A percentile compares a stretch with the other conserved stretches of the same genome.
phyloP scores from a whole-genome alignment of 2,113 vertebrate genomes.

The Amphilophus citrinellus region DNA sequence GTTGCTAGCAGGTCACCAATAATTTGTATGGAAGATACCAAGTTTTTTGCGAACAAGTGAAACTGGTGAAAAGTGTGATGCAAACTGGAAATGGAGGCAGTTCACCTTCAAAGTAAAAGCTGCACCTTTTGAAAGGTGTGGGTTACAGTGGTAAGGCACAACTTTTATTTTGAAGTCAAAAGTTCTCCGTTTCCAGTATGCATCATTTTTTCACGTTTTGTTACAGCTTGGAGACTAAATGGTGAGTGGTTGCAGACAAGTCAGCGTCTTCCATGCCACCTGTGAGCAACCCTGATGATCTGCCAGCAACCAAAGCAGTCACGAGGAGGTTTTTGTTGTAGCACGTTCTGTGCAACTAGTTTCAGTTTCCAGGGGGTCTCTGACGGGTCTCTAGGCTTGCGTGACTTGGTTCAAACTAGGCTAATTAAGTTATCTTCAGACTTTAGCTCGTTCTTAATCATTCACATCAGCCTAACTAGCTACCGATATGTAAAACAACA shows the following conservation, averaged over 20 bases:
- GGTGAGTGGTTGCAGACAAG: not conserved
- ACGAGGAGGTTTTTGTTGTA: not conserved
- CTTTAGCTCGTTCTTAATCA: not conserved
- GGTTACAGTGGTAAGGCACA: too few species aligned
- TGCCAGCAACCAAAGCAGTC: not conserved
- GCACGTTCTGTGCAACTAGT: not conserved
- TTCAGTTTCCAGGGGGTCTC: not conserved
- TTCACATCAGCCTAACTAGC: not conserved
- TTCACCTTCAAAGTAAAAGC: too few species aligned
- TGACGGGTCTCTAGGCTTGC: not conserved
- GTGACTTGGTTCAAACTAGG: not conserved
- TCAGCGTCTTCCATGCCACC: not conserved
- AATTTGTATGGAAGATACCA: too few species aligned
- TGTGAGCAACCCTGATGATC: not conserved
- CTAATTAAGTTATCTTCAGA: not conserved
- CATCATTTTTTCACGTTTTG: not conserved
- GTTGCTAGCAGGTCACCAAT: too few species aligned
- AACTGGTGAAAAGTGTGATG: too few species aligned
- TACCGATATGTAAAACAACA: not conserved
- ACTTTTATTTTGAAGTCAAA: too few species aligned
- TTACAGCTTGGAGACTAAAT: not conserved
- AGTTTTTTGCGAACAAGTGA: too few species aligned
- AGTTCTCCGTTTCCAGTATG: too few species aligned
- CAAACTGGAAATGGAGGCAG: too few species aligned
- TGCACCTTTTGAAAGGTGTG: too few species aligned